These are phyloP conservation scores for Cheilosia vernalis DNA, from an alignment of 2,888 invertebrate species.

Conservation along the genomic window DNA sequence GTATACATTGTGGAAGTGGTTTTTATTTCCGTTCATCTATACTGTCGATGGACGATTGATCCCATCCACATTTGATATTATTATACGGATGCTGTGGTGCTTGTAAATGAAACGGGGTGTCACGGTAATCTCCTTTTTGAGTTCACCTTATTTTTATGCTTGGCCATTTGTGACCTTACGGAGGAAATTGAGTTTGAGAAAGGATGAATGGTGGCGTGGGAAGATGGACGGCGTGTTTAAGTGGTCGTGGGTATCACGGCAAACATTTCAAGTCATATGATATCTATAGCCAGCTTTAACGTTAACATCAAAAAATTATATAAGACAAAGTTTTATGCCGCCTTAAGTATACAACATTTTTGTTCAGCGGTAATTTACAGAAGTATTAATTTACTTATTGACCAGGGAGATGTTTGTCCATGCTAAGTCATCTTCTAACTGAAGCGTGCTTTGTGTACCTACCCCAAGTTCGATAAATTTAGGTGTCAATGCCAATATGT, in stretches of 20 bases:
- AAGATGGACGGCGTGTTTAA: slow-evolving; percentile 23
- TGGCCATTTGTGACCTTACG: slow-evolving; percentile 48
- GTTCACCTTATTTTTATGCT: slow-evolving; percentile 72
- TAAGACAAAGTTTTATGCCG: too few relatives aligned
- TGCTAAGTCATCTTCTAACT: too few relatives aligned
- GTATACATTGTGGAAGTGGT: slow-evolving; percentile 11
- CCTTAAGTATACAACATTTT: too few relatives aligned
- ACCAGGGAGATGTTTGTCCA: too few relatives aligned
- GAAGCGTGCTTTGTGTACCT: too few relatives aligned
- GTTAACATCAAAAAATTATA: too few relatives aligned
- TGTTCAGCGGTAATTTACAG: too few relatives aligned
- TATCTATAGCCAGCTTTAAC: too few relatives aligned
- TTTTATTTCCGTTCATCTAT: slow-evolving; percentile 61
- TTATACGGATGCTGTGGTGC: slow-evolving; percentile 19
- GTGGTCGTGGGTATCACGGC: not conserved
- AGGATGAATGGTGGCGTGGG: slow-evolving; percentile 26
- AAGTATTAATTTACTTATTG: too few relatives aligned
- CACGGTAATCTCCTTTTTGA: slow-evolving; percentile 47
- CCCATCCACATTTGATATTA: slow-evolving; percentile 45
- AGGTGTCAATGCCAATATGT: too few relatives aligned
- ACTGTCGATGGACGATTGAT: slow-evolving; percentile 44
- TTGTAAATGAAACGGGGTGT: slow-evolving; percentile 28
- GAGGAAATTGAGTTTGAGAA: slow-evolving; percentile 72
- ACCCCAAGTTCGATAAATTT: too few relatives aligned
- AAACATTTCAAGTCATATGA: too few relatives aligned